Evolutionary conservation across 1,140 invertebrate genomes (phyloP), one percentile per base, ranked within the genome.

Genomic region (Phymorhynchus buccinoides): DNA sequence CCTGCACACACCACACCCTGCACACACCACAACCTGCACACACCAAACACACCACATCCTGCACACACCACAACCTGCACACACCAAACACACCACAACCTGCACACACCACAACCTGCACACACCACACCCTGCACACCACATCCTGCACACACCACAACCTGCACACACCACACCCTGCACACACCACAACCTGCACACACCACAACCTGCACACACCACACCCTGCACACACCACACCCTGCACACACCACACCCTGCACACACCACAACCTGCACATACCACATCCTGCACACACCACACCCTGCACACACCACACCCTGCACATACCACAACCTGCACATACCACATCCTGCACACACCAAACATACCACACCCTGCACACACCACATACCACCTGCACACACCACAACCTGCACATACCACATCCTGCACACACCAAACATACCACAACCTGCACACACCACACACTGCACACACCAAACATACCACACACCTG

Each of bases 1-100:
- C n/a, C n/a, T n/a, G n/a, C n/a, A n/a, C n/a, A n/a, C n/a, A n/a
- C n/a, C n/a, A n/a, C n/a, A n/a, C n/a, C n/a, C n/a, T n/a, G n/a
- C n/a, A n/a, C n/a, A n/a, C n/a, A n/a, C n/a, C n/a, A n/a, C n/a
- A n/a, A n/a, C n/a, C n/a, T n/a, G n/a, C n/a, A n/a, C n/a, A n/a
- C n/a, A n/a, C n/a, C n/a, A n/a, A n/a, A n/a, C n/a, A 68, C 66
- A 68, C 66, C 66, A 68, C 66, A 68, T 32, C 66, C 22, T 7
- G n/a, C 22, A n/a, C 66, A 68, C 32, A 68, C 66, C 22, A 27
- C 66, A 68, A n/a, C n/a, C 32, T 32, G n/a, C 66, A 9, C 66
- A 68, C 66, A 68, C 66, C 66, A 68, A 7, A 68, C 66, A 7
- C 7, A 27, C 35, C 14, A 30, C 35, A 78, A 30, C 12, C 35